A percentile compares a stretch with the other conserved stretches of the same genome.
Conservation (phyloP, 2,797 vertebrate genomes). For the Lycodopsis pacificus region DNA sequence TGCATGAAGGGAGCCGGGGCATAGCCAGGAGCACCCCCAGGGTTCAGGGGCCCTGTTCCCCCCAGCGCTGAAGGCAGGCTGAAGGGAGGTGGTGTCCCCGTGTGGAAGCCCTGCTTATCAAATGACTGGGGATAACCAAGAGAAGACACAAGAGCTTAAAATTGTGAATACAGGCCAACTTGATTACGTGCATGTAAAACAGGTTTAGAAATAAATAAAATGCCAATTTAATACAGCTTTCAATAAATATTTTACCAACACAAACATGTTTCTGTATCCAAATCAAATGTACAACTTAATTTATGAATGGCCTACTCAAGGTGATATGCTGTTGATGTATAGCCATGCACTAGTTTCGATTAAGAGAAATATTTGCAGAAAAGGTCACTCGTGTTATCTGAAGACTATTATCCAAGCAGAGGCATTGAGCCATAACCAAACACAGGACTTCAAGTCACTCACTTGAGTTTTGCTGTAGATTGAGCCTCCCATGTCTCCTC, state of each 20-base stretch:
- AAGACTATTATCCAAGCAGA: not conserved
- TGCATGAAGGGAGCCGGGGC: slow-evolving; percentile 93
- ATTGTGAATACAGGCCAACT: not conserved
- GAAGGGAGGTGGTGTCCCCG: slow-evolving; percentile 94
- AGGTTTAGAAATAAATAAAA: not conserved
- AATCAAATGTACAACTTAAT: not conserved
- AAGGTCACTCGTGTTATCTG: not conserved
- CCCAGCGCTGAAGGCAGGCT: slow-evolving; percentile 95
- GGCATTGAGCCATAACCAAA: not conserved
- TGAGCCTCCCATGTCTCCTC: slow-evolving; percentile 92
- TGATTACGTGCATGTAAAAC: not conserved
- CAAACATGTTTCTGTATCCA: not conserved
- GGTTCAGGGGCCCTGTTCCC: slow-evolving; percentile 91
- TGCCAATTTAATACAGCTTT: not conserved
- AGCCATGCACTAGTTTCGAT: not conserved
- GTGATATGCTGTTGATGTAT: no score
- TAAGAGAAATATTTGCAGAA: not conserved
- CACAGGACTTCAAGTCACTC: slow-evolving; percentile 39
- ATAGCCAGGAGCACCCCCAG: slow-evolving; percentile 91
- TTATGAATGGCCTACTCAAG: not conserved
- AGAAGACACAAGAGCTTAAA: not conserved
- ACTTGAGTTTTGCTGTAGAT: slow-evolving; percentile 98
- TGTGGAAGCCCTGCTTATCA: slow-evolving; percentile 98
- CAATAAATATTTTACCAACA: not conserved
- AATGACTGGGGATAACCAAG: slow-evolving; percentile 83